Conservation (phyloP, 2,888 invertebrate genomes). For the Eueremaeus valkanovi region DNA sequence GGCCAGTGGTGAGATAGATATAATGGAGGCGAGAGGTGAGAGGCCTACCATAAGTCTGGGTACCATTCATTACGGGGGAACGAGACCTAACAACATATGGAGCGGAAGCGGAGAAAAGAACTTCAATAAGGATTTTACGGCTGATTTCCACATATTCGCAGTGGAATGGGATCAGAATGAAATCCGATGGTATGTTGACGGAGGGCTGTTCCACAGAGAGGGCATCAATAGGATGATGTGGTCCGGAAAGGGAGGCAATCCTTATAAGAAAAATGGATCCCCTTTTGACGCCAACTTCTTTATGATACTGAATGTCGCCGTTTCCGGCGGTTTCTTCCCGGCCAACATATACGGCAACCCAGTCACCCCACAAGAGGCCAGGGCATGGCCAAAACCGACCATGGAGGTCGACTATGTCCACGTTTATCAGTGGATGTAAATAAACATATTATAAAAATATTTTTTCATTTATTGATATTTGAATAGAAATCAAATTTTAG, state of each 20-base stretch:
- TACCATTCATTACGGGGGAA: slow-evolving; percentile 63
- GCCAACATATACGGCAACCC: slow-evolving; percentile 63
- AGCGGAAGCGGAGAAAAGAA: slow-evolving; percentile 5
- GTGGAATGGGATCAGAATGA: slow-evolving; percentile 63
- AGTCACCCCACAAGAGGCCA: slow-evolving; percentile 19
- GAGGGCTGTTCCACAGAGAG: slow-evolving; percentile 40
- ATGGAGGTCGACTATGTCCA: slow-evolving; percentile 24
- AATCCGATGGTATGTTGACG: slow-evolving; percentile 48
- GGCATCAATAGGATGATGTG: background rate
- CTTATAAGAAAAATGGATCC: background rate
- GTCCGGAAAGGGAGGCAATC: background rate
- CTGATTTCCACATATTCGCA: slow-evolving; percentile 18
- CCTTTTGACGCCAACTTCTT: slow-evolving; percentile 61
- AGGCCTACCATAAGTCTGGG: slow-evolving; percentile 50
- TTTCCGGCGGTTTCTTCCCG: slow-evolving; percentile 68
- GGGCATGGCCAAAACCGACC: slow-evolving; percentile 2
- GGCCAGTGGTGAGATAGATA: slow-evolving; percentile 65
- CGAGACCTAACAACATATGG: background rate
- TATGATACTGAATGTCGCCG: slow-evolving; percentile 69
- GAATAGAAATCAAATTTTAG: background rate
- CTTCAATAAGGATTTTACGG: background rate
- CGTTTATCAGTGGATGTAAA: background rate
- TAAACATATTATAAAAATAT: too few species aligned
- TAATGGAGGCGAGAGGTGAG: slow-evolving; percentile 68
- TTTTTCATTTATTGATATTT: background rate